Evolutionary conservation across 2,113 vertebrate genomes (phyloP), one percentile per base, ranked within the genome.

Genomic region (Phoxinus phoxinus): DNA sequence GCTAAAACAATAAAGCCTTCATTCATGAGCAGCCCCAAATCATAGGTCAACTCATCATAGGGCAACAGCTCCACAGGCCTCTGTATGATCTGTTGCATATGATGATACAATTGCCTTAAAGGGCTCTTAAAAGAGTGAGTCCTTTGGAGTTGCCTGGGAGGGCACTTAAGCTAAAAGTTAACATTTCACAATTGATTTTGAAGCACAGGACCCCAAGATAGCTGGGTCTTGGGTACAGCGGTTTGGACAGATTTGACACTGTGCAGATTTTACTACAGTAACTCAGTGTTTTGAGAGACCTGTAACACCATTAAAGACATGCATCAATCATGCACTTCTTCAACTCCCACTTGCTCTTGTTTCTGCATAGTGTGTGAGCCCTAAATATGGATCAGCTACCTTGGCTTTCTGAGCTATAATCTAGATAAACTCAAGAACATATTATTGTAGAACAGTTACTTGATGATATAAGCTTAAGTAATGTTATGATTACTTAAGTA

Each of bases 271-370:
- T 77, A 30, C 27, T 30, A 53, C 1, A 30, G 27, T 53, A 41
- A 9, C 23, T 79, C 32, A 41, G 21, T n/a, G 35, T 79, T 61
- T 35, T 79, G 53, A 79, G 23, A 78, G 13, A 32, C n/a, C 46
- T 51, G 17, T 30, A 21, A 76, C 15, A 53, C 25, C n/a, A 76
- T 76, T 56, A 35, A 35, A 79, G 3, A 44, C 35, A 5, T n/a
- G 12, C 32, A 25, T 79, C 32, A 37, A 23, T 79, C 23, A 41
- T 30, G 2, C 9, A 41, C 67, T 37, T 71, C 67, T 37, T 71
- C 35, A 59, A 37, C 23, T 79, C 12, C 23, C 11, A 41, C 76
- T 61, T 79, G 32, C 76, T 78, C 21, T 59, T 59, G 32, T 81
- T 9, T 46, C 35, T 2, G 37, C 41, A 15, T 17, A 48, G 25